Conservation (phyloP, 92 coral and sea anemone species). For the Virgularia gustaviana region DNA sequence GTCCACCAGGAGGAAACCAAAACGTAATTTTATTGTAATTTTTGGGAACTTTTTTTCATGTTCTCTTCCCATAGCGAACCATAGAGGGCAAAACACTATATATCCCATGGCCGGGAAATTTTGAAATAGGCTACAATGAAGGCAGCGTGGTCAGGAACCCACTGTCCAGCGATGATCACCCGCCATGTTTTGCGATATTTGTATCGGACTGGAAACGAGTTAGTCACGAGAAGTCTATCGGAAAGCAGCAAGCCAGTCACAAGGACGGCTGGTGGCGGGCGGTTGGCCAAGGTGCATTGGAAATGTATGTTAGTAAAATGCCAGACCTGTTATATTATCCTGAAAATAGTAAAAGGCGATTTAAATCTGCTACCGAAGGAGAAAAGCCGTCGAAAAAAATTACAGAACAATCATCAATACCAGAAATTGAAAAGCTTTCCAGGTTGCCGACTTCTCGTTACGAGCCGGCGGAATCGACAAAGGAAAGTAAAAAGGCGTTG, state of each 20-base stretch:
- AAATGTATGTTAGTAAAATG: constrained; percentile 21
- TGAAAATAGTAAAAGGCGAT: not conserved
- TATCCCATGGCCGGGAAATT: constrained; percentile 24
- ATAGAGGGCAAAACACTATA: constrained; percentile 16
- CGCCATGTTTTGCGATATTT: constrained; percentile 18
- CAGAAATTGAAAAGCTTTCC: too few species aligned
- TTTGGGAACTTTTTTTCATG: not conserved
- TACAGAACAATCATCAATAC: too few species aligned
- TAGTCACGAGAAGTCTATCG: not conserved
- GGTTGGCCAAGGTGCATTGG: not conserved
- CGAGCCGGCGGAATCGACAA: too few species aligned
- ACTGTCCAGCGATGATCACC: constrained; percentile 3
- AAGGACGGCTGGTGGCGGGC: constrained; percentile 12
- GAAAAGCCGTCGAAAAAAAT: too few species aligned
- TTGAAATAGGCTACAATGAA: not conserved
- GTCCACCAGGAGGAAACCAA: too few species aligned
- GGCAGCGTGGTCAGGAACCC: constrained; percentile 1
- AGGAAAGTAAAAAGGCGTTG: too few species aligned
- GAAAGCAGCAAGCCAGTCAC: not conserved
- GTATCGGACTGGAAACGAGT: constrained; percentile 13
- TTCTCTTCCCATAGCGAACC: not conserved
- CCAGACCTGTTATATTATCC: constrained; percentile 9
- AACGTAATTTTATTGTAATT: too few species aligned
- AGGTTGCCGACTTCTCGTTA: too few species aligned
- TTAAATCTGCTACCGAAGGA: too few species aligned